phyloP scores from a whole-genome alignment of 2,888 invertebrate genomes.

The Meiosimyza decipiens region DNA sequence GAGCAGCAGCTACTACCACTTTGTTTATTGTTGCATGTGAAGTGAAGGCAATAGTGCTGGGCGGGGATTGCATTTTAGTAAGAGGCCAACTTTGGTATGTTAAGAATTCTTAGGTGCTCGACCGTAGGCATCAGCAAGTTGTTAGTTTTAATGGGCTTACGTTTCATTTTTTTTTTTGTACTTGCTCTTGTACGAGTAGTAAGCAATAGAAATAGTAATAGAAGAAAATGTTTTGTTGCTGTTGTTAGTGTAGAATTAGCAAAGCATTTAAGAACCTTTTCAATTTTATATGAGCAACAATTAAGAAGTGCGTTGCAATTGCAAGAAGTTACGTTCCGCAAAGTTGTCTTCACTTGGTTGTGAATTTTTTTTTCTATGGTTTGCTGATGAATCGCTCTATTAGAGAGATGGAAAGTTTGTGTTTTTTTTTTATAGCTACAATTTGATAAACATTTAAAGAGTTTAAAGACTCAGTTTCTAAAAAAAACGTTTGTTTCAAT shows the following conservation, averaged over 20 bases:
- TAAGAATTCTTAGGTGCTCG: conserved; percentile 21
- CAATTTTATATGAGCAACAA: conserved; percentile 40
- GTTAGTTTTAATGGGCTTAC: conserved; percentile 16
- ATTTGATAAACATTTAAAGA: no score
- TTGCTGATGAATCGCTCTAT: no score
- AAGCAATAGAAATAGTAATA: no score
- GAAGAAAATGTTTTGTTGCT: background rate
- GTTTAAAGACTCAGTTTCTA: no score
- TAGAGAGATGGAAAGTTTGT: no score
- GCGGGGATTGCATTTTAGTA: background rate
- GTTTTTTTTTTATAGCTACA: no score
- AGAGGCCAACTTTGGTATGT: background rate
- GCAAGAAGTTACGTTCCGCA: background rate
- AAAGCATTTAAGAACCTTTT: conserved; percentile 38
- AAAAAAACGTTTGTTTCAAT: no score
- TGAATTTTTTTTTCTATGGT: background rate
- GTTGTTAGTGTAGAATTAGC: conserved; percentile 34
- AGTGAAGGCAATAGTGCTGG: no score
- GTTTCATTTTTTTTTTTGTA: no score
- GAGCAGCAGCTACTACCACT: background rate
- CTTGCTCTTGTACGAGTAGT: no score
- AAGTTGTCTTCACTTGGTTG: background rate
- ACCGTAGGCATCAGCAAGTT: conserved; percentile 31
- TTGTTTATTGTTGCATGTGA: background rate
- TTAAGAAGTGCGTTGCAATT: conserved; percentile 23